These are phyloP conservation scores for Baccha elongata DNA, from an alignment of 2,888 invertebrate genomes.

Conservation along the genomic window DNA sequence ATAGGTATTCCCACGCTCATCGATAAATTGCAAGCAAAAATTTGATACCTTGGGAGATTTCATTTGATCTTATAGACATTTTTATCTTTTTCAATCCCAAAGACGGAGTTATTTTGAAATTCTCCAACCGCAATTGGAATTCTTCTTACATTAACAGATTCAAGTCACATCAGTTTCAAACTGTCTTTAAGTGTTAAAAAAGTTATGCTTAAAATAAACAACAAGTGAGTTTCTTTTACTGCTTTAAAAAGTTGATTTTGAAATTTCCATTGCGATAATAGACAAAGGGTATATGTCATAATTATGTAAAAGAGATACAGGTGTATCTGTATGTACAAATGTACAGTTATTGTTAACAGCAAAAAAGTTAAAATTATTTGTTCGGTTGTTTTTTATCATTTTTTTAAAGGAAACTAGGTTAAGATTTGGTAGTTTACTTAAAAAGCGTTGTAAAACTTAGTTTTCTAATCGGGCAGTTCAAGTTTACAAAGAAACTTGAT, in stretches of 20 bases:
- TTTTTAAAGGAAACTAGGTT: slow-evolving; percentile 16
- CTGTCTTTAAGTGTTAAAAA: background rate
- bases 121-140: slow-evolving; percentile 50
- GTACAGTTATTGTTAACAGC: background rate
- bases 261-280: background rate
- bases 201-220: background rate
- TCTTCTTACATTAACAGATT: slow-evolving; percentile 4
- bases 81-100: slow-evolving; percentile 7
- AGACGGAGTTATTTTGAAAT: slow-evolving; percentile 37
- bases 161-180: background rate
- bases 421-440: background rate
- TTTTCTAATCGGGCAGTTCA: background rate
- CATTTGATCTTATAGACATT: slow-evolving; percentile 19
- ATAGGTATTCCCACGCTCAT: slow-evolving; percentile 33
- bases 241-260: no score
- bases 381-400: background rate
- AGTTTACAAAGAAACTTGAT: slow-evolving; percentile 5
- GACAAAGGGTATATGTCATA: background rate
- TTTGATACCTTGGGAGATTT: slow-evolving; percentile 39
- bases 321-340: background rate
- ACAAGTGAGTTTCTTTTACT: background rate
- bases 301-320: slow-evolving; percentile 7
- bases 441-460: background rate
- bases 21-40: slow-evolving; percentile 26
- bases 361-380: background rate